Base-by-base conservation (phyloP, 2,797 vertebrate species). In the Clamator glandarius region DNA sequence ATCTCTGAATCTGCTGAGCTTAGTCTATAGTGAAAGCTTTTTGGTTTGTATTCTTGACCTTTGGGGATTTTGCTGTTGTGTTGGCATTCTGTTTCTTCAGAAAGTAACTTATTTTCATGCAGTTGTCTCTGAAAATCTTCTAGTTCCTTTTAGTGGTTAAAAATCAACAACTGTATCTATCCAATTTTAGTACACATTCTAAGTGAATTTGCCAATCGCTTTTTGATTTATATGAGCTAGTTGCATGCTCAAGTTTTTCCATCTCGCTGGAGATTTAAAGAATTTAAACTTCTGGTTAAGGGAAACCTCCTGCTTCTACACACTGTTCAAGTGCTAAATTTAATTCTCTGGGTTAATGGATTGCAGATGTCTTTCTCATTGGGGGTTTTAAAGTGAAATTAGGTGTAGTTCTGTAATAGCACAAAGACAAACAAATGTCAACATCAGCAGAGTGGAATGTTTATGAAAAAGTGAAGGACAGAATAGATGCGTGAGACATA, bases 331-430 rank as follows among this genome's bases (percentile, higher is more conserved):
- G 92, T 96, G 96, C 92, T 95, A 97, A 95, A 97, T 96, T 96
- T 96, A 97, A 96, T 96, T 96, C 92, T 95, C 89, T 73, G 92
- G 93, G 95, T 92, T 96, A 97, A 97, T 96, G 90, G 94, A 75
- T 92, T 94, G 87, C 95, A 97, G 95, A 96, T 96, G 96, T 96
- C 83, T 93, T 93, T 95, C 92, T 96, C 92, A 76, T 87, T 95
- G 91, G 91, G 92, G 82, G 77, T 96, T 96, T 96, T 93, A 92
- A 95, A 96, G 95, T 94, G 95, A 94, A 96, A 96, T 96, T 95
- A 96, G 90, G 93, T 92, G 80, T 90, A 96, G 77, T 94, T 95
- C 85, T 95, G 64, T 94, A 96, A 95, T 94, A 96, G 95, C 79
- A 74, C 77, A 79, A 96, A 87, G 91, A 82, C 91, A 95, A 95